Conservation (phyloP, 2,888 invertebrate genomes). For the Nymphalis c-album region DNA sequence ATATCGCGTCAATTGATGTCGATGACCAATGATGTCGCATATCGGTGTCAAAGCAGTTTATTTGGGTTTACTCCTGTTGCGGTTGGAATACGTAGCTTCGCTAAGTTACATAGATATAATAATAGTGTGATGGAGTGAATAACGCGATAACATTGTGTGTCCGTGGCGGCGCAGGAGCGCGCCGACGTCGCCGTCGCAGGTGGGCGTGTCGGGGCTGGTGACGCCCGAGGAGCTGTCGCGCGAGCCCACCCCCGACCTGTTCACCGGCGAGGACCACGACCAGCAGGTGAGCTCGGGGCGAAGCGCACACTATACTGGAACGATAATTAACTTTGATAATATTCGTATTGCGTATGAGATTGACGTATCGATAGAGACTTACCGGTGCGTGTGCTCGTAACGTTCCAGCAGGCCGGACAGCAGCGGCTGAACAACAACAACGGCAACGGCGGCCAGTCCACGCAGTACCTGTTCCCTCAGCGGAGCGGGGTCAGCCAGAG, state of each 20-base stretch:
- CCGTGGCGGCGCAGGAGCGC: constrained; percentile 85
- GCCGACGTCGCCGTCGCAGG: constrained; percentile 96
- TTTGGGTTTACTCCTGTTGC: too few species aligned
- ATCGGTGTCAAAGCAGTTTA: too few species aligned
- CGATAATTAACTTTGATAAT: too few species aligned
- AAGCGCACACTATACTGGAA: too few species aligned
- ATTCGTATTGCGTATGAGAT: too few species aligned
- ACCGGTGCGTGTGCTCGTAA: neutral
- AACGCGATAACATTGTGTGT: too few species aligned
- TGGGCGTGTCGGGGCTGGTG: constrained; percentile 91
- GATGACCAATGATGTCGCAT: too few species aligned
- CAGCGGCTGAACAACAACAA: constrained; percentile 69
- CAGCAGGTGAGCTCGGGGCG: constrained; percentile 48
- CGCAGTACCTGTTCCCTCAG: constrained; percentile 84
- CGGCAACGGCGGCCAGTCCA: constrained; percentile 46
- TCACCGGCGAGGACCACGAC: constrained; percentile 81
- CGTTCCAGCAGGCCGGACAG: constrained; percentile 54
- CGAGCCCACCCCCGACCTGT: constrained; percentile 95
- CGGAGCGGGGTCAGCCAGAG: constrained; percentile 84
- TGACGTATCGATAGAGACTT: too few species aligned
- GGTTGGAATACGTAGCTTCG: too few species aligned
- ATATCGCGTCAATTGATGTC: too few species aligned
- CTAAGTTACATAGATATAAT: too few species aligned
- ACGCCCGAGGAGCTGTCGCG: constrained; percentile 93
- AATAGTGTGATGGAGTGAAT: too few species aligned